These are phyloP conservation scores for Pao palembangensis DNA, from an alignment of 2,113 vertebrate genomes.

Conservation along the genomic window DNA sequence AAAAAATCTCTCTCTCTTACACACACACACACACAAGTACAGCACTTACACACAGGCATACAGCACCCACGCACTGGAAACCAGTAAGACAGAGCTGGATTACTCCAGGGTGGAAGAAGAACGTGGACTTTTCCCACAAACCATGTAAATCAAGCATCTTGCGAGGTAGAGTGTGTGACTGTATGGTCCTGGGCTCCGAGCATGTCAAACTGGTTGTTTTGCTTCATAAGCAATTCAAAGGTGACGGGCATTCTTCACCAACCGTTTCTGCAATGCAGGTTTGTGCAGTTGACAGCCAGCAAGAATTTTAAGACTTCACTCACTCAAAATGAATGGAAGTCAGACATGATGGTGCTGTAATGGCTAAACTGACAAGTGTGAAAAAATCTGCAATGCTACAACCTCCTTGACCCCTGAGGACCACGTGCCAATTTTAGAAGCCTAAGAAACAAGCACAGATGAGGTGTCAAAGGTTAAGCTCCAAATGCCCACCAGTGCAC, in stretches of 20 bases:
- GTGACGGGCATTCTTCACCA: constrained; percentile 1
- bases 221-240: constrained; percentile 2
- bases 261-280: constrained; percentile 15
- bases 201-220: constrained; percentile 14
- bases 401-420: background rate
- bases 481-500: constrained; percentile 29
- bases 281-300: constrained; percentile 2
- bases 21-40: background rate
- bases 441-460: constrained; percentile 26
- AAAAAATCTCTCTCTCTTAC: constrained; percentile 14
- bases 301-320: background rate
- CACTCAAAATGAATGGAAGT: background rate
- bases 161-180: constrained; percentile 1
- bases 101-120: constrained; percentile 47
- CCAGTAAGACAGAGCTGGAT: constrained; percentile 15
- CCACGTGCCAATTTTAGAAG: constrained; percentile 7
- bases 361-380: background rate
- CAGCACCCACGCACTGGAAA: constrained; percentile 9
- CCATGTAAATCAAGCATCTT: background rate
- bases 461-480: constrained; percentile 36
- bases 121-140: constrained; percentile 40
- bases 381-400: constrained; percentile 8
- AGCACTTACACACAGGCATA: too few species aligned
- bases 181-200: constrained; percentile 4
- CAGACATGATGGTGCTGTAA: background rate